Evolutionary conservation across 2,888 invertebrate species (phyloP), one percentile per base, ranked within the genome.

Genomic region (Polydrusus pterygomalis): DNA sequence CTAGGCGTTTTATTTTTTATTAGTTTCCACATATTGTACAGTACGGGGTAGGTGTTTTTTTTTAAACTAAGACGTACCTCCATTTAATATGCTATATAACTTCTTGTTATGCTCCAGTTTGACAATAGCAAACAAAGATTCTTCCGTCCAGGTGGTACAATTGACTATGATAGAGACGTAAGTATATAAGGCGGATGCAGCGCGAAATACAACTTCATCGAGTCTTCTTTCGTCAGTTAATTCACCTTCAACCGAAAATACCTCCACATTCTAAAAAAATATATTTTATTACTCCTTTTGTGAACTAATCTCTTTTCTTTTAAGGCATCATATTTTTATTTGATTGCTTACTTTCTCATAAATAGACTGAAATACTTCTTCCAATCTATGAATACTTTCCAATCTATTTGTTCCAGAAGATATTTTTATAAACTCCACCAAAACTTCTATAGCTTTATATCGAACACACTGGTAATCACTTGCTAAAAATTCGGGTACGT

Each of bases 121-220:
- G 15, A 93, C 84, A 17, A 93, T 83, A 45, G 88, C 85, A 68
- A 89, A 88, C 1, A 94, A 82, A 54, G 91, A 89, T 79, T 88
- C 88, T 78, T 89, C 90, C 51, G 91, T 87, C 80, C 90, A 88
- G 6, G 87, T 86, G 43, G 88, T 88, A 80, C 89, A 91, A 2
- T 88, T 86, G 45, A 89, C 88, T 30, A 91, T 89, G 5, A 93
- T 82, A 11, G 89, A 87, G 15, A 89, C 87, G 77, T 91, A 89
- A 38, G 89, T 88, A 63, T 92, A 90, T 17, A 93, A 85, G 8
- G 91, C 89, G 49, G 91, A 91, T 0, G 89, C 86, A 0, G 91
- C 90, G 82, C 91, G 88, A 77, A 91, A 91, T 0, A 87, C 86
- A 1, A 87, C 87, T 85, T 94, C 93, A 81, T 93, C 92, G 77